Base-by-base conservation (phyloP, 2,113 vertebrate genomes). In the Nanorana parkeri region DNA sequence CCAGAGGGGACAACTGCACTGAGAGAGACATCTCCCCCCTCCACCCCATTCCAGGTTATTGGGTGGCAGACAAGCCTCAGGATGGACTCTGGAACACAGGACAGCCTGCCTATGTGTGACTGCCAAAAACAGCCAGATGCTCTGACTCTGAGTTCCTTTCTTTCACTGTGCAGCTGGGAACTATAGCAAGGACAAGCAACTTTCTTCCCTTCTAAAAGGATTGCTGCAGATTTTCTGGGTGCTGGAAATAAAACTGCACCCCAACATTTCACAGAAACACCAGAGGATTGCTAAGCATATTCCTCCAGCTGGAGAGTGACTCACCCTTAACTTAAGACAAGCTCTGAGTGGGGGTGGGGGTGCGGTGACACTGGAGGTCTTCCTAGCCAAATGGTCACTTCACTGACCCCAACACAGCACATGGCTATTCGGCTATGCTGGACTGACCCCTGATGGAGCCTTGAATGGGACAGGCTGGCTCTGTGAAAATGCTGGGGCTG, bases 401-500 rank as follows among this genome's bases (percentile, higher is more conserved):
- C 69, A 16, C 28, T 60, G 71, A 82, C 80, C 80, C 17, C 68
- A 23, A 21, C 32, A 0, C 61, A 28, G 21, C 80, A 82, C 72
- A 75, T 82, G 80, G 80, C 61, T 75, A 19, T 10, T 16, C 10
- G 21, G 51, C 21, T 54, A 21, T 56, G 71, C 63, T 75, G 77
- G 77, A 60, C 65, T 69, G 71, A 75, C 63, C 80, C 51, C 24
- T 74, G 17, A 26, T 58, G 21, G 41, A 17, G n/a, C 8, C 16
- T 23, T 85, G 88, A 63, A 91, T 91, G 90, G 91, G 89, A 83
- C 32, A 80, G 83, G 23, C 78, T 83, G 82, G 51, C 83, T 3
- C 74, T 6, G 21, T n/a, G 28, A 94, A 86, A 68, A 94, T 94
- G 92, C 82, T 92, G 58, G 84, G 91, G 3, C 21, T 89, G 84